Evolutionary conservation across 2,888 invertebrate genomes (phyloP), one percentile per base, ranked within the genome.

Genomic region (Macrosoma leucophasiata): DNA sequence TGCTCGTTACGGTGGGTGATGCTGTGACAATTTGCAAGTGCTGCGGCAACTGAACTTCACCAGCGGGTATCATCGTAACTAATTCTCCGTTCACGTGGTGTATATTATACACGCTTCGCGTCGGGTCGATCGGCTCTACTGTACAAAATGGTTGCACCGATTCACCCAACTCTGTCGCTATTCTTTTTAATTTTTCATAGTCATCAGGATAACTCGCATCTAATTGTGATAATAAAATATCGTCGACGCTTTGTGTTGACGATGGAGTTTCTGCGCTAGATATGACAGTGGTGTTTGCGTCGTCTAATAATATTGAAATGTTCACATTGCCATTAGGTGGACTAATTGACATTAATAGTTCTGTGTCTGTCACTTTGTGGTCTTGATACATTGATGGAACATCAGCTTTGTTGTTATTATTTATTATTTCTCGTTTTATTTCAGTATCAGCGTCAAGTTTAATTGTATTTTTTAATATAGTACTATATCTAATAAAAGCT

Each of bases 151-250:
- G 88, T 65, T 91, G 89, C 55, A 91, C 89, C 0, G 91, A 90
- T 60, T 92, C 91, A 1, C 90, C 91, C 14, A 94, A 91, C 62
- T 94, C 94, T 52, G 90, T 91, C 17, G 93, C 92, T 73, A 94
- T 93, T 54, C 92, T 86, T 62, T 94, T 94, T 39, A 94, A 82
- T 61, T 94, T 94, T 61, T 94, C 94, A 57, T 92, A 94, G 59
- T 94, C 94, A 48, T 92, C 93, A 1, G 92, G 91, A 51, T 89
- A 89, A 17, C 87, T 87, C 17, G 88, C 84, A 44, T 91, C 91
- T 37, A 91, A 61, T 46, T 90, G 90, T 2, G 90, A 90, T 4
- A 91, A 65, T 29, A 92, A 60, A 27, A 91, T 84, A 45, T 92
- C 91, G 50, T 91, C 91, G 30, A 91, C 90, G 44, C 87, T 88